Percentiles rank a stretch among this genome's conserved stretches.
Evolutionary conservation across 1,140 invertebrate species (phyloP).

Genomic region (Sycophila sp.): DNA sequence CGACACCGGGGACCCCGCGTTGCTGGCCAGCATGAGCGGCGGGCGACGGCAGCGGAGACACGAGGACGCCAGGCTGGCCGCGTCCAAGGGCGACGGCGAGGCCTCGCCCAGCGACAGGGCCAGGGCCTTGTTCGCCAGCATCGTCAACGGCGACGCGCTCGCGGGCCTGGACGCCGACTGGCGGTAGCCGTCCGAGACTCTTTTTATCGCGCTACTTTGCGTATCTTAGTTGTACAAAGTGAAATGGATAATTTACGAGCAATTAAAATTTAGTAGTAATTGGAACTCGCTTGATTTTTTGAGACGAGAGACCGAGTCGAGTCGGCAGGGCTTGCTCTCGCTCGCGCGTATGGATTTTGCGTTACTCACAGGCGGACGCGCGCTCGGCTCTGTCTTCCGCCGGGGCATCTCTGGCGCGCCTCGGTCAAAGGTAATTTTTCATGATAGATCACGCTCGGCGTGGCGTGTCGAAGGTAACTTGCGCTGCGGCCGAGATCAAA

Average conservation of each 20-base stretch:
- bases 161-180: neutral
- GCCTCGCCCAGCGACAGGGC: conserved; percentile 48
- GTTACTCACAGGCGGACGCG: conserved; percentile 53
- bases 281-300: no score
- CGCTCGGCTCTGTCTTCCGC: neutral
- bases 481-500: conserved; percentile 61
- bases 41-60: neutral
- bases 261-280: no score
- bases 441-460: conserved; percentile 63
- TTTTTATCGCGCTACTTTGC: no score
- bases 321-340: neutral
- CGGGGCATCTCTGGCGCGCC: conserved; percentile 39
- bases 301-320: neutral
- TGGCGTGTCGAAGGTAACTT: conserved; percentile 46
- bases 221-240: no score
- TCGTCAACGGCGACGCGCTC: conserved; percentile 49
- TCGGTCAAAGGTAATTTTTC: conserved; percentile 68
- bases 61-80: conserved; percentile 24
- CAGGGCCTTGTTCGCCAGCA: conserved; percentile 53
- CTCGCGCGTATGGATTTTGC: conserved; percentile 56
- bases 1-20: neutral
- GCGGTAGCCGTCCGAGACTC: neutral
- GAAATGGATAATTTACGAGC: no score
- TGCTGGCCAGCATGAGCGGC: neutral
- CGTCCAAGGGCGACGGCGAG: neutral